A percentile compares a stretch with the other conserved stretches of the same genome.
phyloP scores from a whole-genome alignment of 2,888 invertebrate species.

The Rotaria macrura region DNA sequence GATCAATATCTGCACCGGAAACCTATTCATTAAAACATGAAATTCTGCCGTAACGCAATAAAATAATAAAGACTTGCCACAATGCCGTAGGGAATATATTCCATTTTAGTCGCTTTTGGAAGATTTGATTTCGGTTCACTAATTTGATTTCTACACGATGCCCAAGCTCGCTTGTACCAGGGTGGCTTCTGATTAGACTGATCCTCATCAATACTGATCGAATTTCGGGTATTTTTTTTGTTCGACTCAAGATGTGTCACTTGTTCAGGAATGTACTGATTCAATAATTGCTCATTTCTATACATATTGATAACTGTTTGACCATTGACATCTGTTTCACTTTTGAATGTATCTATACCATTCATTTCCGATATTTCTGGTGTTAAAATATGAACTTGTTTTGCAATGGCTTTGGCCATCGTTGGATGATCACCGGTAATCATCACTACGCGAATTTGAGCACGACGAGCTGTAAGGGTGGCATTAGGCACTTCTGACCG shows the following conservation, averaged over 20 bases:
- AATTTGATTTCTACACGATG: background rate
- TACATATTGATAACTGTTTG: background rate
- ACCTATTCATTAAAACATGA: background rate
- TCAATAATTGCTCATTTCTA: background rate
- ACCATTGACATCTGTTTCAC: background rate
- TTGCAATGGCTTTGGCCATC: constrained; percentile 25
- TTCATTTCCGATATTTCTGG: background rate
- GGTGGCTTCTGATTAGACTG: background rate
- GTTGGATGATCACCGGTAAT: constrained; percentile 28
- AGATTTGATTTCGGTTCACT: background rate
- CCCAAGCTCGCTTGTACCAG: background rate
- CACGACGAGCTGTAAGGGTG: constrained; percentile 15
- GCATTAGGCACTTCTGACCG: constrained; percentile 23
- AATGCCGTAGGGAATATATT: background rate
- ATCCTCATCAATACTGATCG: background rate
- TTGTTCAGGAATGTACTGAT: background rate
- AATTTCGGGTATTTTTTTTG: background rate
- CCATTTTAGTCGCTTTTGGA: background rate
- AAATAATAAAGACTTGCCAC: background rate
- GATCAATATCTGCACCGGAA: constrained; percentile 17
- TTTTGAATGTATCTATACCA: background rate
- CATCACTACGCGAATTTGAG: constrained; percentile 25
- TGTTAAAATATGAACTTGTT: constrained; percentile 30
- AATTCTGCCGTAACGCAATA: too few species aligned
- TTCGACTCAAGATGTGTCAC: background rate